Percentiles rank a stretch among this genome's conserved stretches.
phyloP scores from a whole-genome alignment of 2,113 vertebrate species.

The Seriola quinqueradiata region DNA sequence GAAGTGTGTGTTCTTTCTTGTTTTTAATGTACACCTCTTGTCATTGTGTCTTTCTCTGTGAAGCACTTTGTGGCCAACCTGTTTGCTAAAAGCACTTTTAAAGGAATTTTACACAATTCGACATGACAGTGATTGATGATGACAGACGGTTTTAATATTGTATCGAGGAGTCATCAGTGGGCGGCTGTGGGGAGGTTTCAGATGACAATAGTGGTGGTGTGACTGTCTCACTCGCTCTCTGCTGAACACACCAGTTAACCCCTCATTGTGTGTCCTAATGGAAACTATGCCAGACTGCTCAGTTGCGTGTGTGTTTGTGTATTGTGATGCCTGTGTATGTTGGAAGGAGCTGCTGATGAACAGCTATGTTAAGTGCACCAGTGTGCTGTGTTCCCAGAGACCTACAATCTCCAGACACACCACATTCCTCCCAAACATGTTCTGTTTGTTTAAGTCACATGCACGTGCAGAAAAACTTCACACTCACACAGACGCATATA shows the following conservation, averaged over 20 bases:
- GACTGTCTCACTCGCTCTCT: constrained; percentile 13
- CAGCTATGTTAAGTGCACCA: constrained; percentile 64
- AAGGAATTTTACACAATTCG: constrained; percentile 13
- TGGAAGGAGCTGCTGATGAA: constrained; percentile 59
- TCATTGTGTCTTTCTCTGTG: constrained; percentile 13
- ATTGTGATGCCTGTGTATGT: constrained; percentile 15
- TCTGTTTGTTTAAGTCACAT: constrained; percentile 63
- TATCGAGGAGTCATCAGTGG: constrained; percentile 27
- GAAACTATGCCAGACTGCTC: constrained; percentile 41
- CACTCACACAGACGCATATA: neutral
- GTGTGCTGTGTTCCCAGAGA: constrained; percentile 40
- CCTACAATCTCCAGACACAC: constrained; percentile 58
- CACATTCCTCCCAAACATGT: constrained; percentile 57
- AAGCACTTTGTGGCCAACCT: constrained; percentile 9
- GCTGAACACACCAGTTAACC: constrained; percentile 28
- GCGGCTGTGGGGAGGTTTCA: constrained; percentile 11
- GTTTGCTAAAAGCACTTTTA: constrained; percentile 28
- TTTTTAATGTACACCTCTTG: constrained; percentile 13
- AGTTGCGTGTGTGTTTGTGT: constrained; percentile 7
- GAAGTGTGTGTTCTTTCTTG: constrained; percentile 17
- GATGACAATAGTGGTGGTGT: constrained; percentile 23
- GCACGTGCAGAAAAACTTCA: constrained; percentile 6
- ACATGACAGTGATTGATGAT: constrained; percentile 56
- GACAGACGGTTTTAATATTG: constrained; percentile 50
- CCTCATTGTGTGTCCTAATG: constrained; percentile 32